phyloP scores from a whole-genome alignment of 2,888 invertebrate species.

The Periphyllus acericola region DNA sequence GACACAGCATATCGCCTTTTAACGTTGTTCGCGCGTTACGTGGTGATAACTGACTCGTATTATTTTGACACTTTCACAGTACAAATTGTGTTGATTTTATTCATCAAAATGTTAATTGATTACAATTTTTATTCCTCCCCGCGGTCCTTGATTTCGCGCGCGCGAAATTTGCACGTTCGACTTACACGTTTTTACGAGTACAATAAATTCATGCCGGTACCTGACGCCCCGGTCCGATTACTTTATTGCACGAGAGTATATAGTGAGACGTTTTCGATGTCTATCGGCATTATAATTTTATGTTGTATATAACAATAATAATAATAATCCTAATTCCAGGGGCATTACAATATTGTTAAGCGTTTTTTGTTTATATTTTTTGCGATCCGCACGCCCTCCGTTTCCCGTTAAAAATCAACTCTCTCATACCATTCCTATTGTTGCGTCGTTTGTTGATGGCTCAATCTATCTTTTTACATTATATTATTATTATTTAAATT shows the following conservation, averaged over 20 bases:
- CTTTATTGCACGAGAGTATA: neutral
- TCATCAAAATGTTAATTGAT: too few relatives aligned
- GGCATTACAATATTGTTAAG: conserved; percentile 56
- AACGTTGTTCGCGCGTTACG: too few relatives aligned
- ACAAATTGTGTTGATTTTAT: too few relatives aligned
- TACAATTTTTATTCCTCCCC: too few relatives aligned
- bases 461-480: conserved; percentile 29
- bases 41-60: too few relatives aligned
- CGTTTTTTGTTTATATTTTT: conserved; percentile 22
- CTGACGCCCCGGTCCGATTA: neutral
- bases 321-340: conserved; percentile 41
- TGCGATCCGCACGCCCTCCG: neutral
- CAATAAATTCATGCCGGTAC: neutral
- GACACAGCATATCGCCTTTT: too few relatives aligned
- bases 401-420: neutral
- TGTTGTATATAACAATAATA: conserved; percentile 55
- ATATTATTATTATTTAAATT: too few relatives aligned
- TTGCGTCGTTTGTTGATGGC: conserved; percentile 61
- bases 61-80: too few relatives aligned
- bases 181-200: neutral
- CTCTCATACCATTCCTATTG: neutral
- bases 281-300: conserved; percentile 4
- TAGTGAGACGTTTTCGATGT: neutral
- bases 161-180: neutral
- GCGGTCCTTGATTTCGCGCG: neutral